Percentiles rank a stretch among this genome's conserved stretches.
Evolutionary conservation across 2,797 vertebrate species (phyloP).

Genomic region (Danio jaintianensis): DNA sequence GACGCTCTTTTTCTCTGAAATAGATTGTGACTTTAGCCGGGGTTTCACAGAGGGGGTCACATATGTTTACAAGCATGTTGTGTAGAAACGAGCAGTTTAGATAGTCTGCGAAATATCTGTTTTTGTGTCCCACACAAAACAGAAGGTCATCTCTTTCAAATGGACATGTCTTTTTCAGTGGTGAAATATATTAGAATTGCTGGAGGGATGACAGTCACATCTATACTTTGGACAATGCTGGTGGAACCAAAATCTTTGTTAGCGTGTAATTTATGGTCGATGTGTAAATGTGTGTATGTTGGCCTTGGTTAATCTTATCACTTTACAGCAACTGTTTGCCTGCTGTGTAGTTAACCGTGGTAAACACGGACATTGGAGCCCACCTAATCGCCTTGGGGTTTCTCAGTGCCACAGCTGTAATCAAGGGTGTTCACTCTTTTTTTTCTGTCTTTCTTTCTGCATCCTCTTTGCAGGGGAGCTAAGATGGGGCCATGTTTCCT

Average conservation of each 20-base stretch:
- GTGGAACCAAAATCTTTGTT: constrained; percentile 23
- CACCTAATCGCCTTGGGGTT: constrained; percentile 59
- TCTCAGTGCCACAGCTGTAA: constrained; percentile 57
- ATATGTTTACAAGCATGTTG: neutral
- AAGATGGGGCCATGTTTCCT: constrained; percentile 75
- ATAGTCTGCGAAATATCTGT: neutral
- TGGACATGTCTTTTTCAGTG: neutral
- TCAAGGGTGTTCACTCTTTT: constrained; percentile 53
- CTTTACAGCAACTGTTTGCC: constrained; percentile 57
- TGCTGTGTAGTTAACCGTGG: constrained; percentile 54
- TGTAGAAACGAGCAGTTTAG: neutral
- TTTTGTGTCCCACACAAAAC: neutral
- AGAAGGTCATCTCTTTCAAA: constrained; percentile 14
- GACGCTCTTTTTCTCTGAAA: too few species aligned
- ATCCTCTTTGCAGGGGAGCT: constrained; percentile 69
- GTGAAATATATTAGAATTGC: constrained; percentile 1
- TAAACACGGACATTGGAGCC: constrained; percentile 56
- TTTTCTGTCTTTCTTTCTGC: constrained; percentile 55
- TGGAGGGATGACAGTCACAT: neutral
- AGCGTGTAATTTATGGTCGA: constrained; percentile 37
- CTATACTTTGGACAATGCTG: constrained; percentile 17
- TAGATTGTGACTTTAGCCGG: too few species aligned
- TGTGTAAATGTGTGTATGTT: constrained; percentile 42
- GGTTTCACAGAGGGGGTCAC: too few species aligned
- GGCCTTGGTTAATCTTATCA: constrained; percentile 60